Conservation (phyloP, 2,113 vertebrate species). For the Catagonus wagneri region DNA sequence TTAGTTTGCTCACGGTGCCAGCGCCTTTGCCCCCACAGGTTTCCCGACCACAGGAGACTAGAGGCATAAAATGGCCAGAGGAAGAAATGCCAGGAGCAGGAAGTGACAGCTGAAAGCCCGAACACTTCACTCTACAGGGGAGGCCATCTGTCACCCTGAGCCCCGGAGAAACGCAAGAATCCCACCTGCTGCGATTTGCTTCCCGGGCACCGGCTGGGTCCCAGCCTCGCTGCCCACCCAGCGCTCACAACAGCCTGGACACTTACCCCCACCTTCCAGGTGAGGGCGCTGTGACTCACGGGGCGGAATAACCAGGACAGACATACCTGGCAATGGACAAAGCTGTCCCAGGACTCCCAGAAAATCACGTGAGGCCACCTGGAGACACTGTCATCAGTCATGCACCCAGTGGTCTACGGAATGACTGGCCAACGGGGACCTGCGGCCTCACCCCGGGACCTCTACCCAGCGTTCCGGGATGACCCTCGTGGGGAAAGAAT, state of each 20-base stretch:
- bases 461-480: too few relatives aligned
- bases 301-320: neutral
- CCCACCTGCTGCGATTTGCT: fast-evolving
- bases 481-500: too few relatives aligned
- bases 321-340: fast-evolving
- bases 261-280: neutral
- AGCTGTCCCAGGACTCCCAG: neutral
- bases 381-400: neutral
- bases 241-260: neutral
- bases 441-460: too few relatives aligned
- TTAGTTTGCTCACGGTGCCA: fast-evolving
- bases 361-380: neutral
- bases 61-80: neutral
- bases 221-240: fast-evolving
- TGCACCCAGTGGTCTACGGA: too few relatives aligned
- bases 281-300: neutral
- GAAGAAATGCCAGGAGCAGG: neutral
- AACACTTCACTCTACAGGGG: neutral
- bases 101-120: neutral
- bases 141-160: neutral
- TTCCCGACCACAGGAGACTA: neutral
- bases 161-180: fast-evolving
- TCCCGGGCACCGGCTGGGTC: fast-evolving
- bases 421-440: too few relatives aligned
- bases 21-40: neutral